Evolutionary conservation across 2,113 vertebrate species (phyloP).

Genomic region (Pteropus alecto): DNA sequence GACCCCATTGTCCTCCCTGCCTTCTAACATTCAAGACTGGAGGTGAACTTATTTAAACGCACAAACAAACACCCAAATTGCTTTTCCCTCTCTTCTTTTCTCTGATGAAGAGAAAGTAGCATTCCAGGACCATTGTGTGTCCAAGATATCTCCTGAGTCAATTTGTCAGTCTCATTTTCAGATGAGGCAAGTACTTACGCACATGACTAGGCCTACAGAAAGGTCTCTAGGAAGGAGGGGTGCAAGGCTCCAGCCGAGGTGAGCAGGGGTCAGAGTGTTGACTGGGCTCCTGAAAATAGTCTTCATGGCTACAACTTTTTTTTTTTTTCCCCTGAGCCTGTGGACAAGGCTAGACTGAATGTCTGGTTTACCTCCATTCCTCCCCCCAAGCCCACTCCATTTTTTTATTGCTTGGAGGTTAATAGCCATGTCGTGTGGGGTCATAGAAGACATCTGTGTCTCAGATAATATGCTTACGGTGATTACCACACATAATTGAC

Average conservation of each 20-base stretch:
- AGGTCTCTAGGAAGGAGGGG: constrained; percentile 76
- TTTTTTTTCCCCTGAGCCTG: constrained; percentile 30
- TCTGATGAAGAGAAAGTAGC: constrained; percentile 39
- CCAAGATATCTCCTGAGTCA: constrained; percentile 77
- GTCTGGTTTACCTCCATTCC: constrained; percentile 86
- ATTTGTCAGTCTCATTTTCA: constrained; percentile 81
- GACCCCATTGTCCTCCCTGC: constrained; percentile 44
- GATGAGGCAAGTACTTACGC: constrained; percentile 86
- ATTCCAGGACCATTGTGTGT: constrained; percentile 72
- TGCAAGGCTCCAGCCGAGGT: background rate
- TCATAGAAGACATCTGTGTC: constrained; percentile 94
- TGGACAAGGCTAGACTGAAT: constrained; percentile 82
- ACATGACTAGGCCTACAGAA: constrained; percentile 86
- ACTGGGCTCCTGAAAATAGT: constrained; percentile 74
- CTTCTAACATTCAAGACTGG: background rate
- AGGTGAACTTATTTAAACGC: background rate
- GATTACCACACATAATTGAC: constrained; percentile 98
- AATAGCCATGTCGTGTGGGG: constrained; percentile 93
- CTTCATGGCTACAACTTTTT: constrained; percentile 70
- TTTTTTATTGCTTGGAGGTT: constrained; percentile 90
- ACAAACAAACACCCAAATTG: constrained; percentile 34
- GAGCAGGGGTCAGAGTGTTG: constrained; percentile 73
- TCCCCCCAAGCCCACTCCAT: constrained; percentile 80
- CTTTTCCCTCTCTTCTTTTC: background rate
- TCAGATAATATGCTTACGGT: constrained; percentile 95